A percentile compares a stretch with the other conserved stretches of the same genome.
Conservation (phyloP, 2,797 vertebrate genomes). For the Danio aesculapii region DNA sequence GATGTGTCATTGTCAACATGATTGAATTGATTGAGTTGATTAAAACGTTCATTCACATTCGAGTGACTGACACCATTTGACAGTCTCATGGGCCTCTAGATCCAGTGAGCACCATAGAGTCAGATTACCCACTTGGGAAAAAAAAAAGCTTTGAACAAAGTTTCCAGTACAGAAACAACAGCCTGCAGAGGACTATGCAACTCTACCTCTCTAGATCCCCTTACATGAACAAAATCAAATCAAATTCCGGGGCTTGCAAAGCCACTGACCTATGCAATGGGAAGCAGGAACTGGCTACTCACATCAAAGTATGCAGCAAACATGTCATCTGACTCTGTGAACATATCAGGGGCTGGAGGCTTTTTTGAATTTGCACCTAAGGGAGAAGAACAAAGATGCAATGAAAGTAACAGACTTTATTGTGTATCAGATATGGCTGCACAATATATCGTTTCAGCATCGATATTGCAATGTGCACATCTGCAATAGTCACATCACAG, state of each 20-base stretch:
- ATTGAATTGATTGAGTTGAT: constrained; percentile 29
- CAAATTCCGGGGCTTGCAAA: constrained; percentile 52
- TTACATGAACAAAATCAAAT: constrained; percentile 60
- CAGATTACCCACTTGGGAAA: constrained; percentile 49
- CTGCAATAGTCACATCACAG: no score
- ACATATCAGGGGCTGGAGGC: constrained; percentile 96
- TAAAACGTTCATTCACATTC: constrained; percentile 6
- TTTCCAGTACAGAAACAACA: constrained; percentile 49
- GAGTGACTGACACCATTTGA: constrained; percentile 24
- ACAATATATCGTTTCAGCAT: no score
- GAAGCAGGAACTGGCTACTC: constrained; percentile 73
- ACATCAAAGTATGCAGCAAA: constrained; percentile 98
- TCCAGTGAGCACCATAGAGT: constrained; percentile 23
- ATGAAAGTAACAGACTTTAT: background rate
- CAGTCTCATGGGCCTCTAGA: constrained; percentile 6
- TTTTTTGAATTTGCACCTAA: constrained; percentile 94
- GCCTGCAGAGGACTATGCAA: constrained; percentile 48
- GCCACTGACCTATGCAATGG: constrained; percentile 45
- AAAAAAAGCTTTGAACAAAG: constrained; percentile 46
- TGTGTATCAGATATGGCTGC: background rate
- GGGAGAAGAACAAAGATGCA: constrained; percentile 57
- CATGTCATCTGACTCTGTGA: constrained; percentile 99
- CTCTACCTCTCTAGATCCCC: constrained; percentile 55
- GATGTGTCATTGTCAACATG: constrained; percentile 4
- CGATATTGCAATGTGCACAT: no score